Evolutionary conservation across 1,140 invertebrate genomes (phyloP), one percentile per base, ranked within the genome.

Genomic region (Pollicipes pollicipes): DNA sequence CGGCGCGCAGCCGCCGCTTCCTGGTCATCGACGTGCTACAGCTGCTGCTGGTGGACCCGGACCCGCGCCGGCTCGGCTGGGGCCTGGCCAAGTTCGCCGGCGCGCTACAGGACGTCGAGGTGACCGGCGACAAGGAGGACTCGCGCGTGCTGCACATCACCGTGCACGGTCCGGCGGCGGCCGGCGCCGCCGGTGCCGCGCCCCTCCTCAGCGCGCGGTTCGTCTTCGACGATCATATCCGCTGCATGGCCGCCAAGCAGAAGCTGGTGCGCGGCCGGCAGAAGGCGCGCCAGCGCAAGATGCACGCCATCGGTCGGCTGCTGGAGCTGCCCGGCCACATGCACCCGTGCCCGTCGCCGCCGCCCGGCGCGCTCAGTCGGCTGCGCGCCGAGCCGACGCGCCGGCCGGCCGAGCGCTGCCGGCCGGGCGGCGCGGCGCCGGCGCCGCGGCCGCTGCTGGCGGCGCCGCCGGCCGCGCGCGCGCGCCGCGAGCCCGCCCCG

Each of bases 151-250:
- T 99, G 13, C 92, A 97, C 76, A 85, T 98, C 28, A 96, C 93
- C 0, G 91, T 98, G 30, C 93, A 98, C 78, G 89, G 90, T 75
- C 90, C 90, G 4, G 80, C 87, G 3, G 84, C 84, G 0, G 83
- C 83, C 4, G 24, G 24, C 3, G 84, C 1, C 82, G 82, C 27
- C 28, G 84, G 84, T 13, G 80, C 76, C 45, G 84, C 87, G 3
- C 90, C 94, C 0, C 78, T 96, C 13, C 82, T 98, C 13, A 87
- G 89, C 27, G 91, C 94, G 0, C 94, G 93, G 79, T 97, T 99
- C 78, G 86, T 97, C 66, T 99, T 99, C 78, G 96, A 99, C 78
- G 97, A 99, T 82, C 94, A 98, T 78, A 99, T 99, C 73, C 84
- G 97, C 21, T 98, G 95, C 78, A 95, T 97, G 92, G 93, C 93